phyloP scores from a whole-genome alignment of 2,797 vertebrate species.

The Simalia tracyae region DNA sequence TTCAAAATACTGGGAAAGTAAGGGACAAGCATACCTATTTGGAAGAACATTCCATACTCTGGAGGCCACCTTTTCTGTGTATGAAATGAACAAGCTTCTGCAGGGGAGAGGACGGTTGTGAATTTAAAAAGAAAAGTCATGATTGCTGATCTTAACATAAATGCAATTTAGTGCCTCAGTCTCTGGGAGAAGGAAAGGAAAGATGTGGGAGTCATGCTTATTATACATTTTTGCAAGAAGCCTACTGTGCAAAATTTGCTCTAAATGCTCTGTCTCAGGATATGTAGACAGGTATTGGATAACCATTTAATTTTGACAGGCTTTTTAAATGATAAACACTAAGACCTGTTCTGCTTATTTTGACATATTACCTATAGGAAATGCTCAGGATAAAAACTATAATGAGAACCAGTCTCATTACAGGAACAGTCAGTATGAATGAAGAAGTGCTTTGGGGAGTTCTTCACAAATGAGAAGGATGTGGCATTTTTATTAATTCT shows the following conservation, averaged over 20 bases:
- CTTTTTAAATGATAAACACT: background rate
- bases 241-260: background rate
- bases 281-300: background rate
- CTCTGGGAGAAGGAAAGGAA: fast-evolving
- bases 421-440: background rate
- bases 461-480: background rate
- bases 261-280: background rate
- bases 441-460: background rate
- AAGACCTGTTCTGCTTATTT: background rate
- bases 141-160: background rate
- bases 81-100: background rate
- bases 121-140: background rate
- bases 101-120: no score
- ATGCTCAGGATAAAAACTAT: background rate
- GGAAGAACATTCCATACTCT: background rate
- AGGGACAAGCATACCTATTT: background rate
- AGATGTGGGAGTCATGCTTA: fast-evolving
- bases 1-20: background rate
- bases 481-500: fast-evolving
- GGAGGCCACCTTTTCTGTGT: background rate
- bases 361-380: background rate
- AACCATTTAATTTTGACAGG: background rate
- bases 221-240: background rate
- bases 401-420: background rate
- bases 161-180: background rate